Percentiles rank a stretch among this genome's conserved stretches.
Conservation (phyloP, 1,140 invertebrate genomes). For the Eubasilissa regina region DNA sequence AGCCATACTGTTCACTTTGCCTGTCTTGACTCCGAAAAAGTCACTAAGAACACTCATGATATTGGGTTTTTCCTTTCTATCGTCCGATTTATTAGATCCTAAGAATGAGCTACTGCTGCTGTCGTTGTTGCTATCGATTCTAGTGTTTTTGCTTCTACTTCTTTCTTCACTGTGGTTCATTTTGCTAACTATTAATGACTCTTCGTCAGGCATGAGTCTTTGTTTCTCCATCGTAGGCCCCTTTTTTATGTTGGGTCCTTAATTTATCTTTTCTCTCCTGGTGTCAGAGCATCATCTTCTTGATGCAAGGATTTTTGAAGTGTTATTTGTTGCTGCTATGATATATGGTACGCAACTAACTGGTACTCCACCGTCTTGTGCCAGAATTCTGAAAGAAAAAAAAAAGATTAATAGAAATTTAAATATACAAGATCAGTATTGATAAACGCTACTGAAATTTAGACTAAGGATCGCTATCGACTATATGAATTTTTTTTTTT, state of each 20-base stretch:
- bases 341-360: too few species aligned
- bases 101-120: conserved; percentile 7
- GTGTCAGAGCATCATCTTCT: too few species aligned
- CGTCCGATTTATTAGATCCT: neutral
- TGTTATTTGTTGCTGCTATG: too few species aligned
- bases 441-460: too few species aligned
- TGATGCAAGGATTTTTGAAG: too few species aligned
- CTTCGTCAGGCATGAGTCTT: conserved; percentile 14
- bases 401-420: too few species aligned
- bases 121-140: neutral
- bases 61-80: neutral
- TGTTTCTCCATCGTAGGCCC: conserved; percentile 10
- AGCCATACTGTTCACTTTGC: conserved; percentile 30
- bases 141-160: neutral
- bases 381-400: too few species aligned
- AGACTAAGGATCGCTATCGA: too few species aligned
- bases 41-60: conserved; percentile 51
- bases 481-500: too few species aligned
- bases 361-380: too few species aligned
- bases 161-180: neutral
- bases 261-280: too few species aligned
- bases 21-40: conserved; percentile 46
- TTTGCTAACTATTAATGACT: neutral
- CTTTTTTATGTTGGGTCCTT: neutral
- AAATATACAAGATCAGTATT: too few species aligned